Evolutionary conservation across 2,888 invertebrate species (phyloP).

Genomic region (Eristalis tenax): DNA sequence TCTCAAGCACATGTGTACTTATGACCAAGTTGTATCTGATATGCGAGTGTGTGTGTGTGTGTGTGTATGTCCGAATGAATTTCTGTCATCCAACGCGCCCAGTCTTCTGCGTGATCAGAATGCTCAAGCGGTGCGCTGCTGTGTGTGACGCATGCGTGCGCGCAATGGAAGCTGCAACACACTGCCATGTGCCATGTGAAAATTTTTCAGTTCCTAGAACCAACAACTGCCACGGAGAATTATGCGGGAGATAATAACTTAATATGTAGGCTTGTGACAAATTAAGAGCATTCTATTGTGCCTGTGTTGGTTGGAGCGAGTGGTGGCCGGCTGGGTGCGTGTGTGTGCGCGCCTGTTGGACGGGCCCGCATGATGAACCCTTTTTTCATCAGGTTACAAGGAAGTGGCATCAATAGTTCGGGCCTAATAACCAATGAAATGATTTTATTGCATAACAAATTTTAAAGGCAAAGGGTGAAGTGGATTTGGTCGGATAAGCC

Average conservation of each 20-base stretch:
- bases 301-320: slow-evolving; percentile 16
- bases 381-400: slow-evolving; percentile 64
- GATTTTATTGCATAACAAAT: slow-evolving; percentile 25
- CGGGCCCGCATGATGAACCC: slow-evolving; percentile 63
- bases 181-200: slow-evolving; percentile 60
- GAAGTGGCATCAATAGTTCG: slow-evolving; percentile 28
- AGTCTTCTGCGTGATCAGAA: slow-evolving; percentile 69
- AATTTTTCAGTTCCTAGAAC: slow-evolving; percentile 19
- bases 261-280: slow-evolving; percentile 65
- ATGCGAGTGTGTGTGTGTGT: neutral
- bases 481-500: neutral
- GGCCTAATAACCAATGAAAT: slow-evolving; percentile 24
- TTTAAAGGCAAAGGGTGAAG: neutral
- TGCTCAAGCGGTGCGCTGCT: slow-evolving; percentile 38
- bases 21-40: slow-evolving; percentile 16
- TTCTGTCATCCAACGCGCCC: slow-evolving; percentile 63
- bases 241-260: slow-evolving; percentile 72
- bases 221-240: slow-evolving; percentile 32
- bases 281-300: slow-evolving; percentile 70
- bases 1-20: slow-evolving; percentile 9
- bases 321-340: neutral
- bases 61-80: slow-evolving; percentile 36
- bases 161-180: slow-evolving; percentile 65
- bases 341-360: neutral
- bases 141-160: slow-evolving; percentile 52